Percentiles rank a stretch among this genome's conserved stretches.
These are phyloP conservation scores for Austrolebias charrua DNA, from an alignment of 2,797 vertebrate genomes.

Conservation along the genomic window DNA sequence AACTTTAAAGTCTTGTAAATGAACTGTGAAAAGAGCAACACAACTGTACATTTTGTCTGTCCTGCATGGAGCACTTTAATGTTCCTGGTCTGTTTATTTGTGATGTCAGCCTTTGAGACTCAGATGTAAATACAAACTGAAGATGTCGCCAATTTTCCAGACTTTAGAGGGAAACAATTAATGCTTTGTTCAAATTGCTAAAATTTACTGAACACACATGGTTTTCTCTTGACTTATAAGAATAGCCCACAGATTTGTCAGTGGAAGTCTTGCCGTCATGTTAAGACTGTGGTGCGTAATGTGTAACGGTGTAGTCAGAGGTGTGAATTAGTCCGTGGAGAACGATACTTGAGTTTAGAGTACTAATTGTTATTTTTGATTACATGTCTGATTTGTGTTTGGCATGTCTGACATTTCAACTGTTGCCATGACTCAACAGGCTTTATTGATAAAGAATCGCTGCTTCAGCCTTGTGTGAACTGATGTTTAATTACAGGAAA, in stretches of 20 bases:
- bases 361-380: constrained; percentile 55
- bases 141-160: constrained; percentile 20
- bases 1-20: constrained; percentile 37
- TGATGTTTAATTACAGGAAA: constrained; percentile 40
- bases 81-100: constrained; percentile 72
- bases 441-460: constrained; percentile 31
- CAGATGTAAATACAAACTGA: constrained; percentile 60
- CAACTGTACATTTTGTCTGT: constrained; percentile 73
- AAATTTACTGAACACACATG: constrained; percentile 1
- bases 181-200: constrained; percentile 13
- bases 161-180: constrained; percentile 22
- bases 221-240: constrained; percentile 35
- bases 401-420: constrained; percentile 62
- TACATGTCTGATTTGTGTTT: constrained; percentile 56
- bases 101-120: constrained; percentile 63
- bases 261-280: constrained; percentile 50
- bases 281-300: constrained; percentile 66
- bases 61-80: constrained; percentile 83
- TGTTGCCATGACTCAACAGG: constrained; percentile 63
- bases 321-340: constrained; percentile 65
- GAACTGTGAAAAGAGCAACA: constrained; percentile 61
- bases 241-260: constrained; percentile 34
- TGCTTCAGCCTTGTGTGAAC: constrained; percentile 41
- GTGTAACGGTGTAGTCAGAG: constrained; percentile 61
- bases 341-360: constrained; percentile 70